phyloP scores from a whole-genome alignment of 2,113 vertebrate genomes.

The Leucosticte australis region DNA sequence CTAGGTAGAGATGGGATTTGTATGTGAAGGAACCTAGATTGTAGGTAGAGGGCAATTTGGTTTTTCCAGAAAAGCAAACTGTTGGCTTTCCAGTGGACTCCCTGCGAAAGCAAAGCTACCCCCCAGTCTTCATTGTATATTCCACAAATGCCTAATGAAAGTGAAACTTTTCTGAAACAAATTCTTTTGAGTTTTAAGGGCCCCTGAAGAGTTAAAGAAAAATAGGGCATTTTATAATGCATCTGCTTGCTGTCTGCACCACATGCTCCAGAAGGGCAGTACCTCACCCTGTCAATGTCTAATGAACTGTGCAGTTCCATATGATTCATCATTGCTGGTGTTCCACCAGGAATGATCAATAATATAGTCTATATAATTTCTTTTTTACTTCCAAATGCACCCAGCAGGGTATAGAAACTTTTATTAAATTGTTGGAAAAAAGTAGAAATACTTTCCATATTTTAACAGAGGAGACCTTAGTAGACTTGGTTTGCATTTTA shows the following conservation, averaged over 20 bases:
- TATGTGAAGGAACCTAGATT: background rate
- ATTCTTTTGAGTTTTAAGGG: background rate
- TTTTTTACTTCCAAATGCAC: constrained; percentile 64
- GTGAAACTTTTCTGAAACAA: constrained; percentile 34
- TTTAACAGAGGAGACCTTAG: constrained; percentile 34
- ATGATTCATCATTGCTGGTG: constrained; percentile 45
- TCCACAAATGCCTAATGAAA: background rate
- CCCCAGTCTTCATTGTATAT: background rate
- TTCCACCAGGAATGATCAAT: constrained; percentile 61
- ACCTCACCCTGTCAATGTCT: constrained; percentile 54
- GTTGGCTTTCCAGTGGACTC: background rate
- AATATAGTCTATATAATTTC: constrained; percentile 57
- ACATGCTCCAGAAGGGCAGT: background rate
- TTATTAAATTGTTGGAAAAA: constrained; percentile 52
- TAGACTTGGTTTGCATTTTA: constrained; percentile 11
- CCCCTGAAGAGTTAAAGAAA: constrained; percentile 38
- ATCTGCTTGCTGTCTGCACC: background rate
- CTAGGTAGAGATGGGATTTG: background rate
- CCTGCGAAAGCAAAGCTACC: background rate
- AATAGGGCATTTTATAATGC: constrained; percentile 22
- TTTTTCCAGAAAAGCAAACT: background rate
- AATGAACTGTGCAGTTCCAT: constrained; percentile 59
- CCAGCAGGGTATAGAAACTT: constrained; percentile 41
- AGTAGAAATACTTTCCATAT: constrained; percentile 28
- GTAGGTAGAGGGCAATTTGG: background rate